Conservation (phyloP, 2,888 invertebrate species). For the Aphodius granarius region DNA sequence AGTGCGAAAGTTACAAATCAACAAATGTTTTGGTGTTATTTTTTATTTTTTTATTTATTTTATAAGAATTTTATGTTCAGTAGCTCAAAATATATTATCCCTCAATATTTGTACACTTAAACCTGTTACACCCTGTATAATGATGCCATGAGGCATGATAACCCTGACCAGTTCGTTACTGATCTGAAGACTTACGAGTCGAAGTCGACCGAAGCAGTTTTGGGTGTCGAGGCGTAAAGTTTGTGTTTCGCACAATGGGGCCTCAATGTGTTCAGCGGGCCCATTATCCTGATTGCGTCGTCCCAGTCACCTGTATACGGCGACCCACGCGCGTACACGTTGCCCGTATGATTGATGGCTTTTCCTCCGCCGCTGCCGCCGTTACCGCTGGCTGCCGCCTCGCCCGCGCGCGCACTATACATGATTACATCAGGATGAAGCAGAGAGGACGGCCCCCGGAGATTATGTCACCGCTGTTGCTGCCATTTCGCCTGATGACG, state of each 20-base stretch:
- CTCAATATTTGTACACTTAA: too few relatives aligned
- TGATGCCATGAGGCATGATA: too few relatives aligned
- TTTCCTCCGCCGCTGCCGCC: background rate
- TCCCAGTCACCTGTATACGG: background rate
- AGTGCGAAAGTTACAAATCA: too few relatives aligned
- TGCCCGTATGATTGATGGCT: slow-evolving; percentile 3
- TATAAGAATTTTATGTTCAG: too few relatives aligned
- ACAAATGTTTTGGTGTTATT: too few relatives aligned
- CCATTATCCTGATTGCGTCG: background rate
- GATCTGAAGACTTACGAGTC: slow-evolving; percentile 16
- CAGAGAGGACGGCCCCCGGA: background rate
- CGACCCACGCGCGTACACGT: background rate
- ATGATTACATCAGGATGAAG: slow-evolving; percentile 7
- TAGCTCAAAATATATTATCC: too few relatives aligned
- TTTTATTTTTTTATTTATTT: too few relatives aligned
- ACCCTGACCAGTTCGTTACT: too few relatives aligned
- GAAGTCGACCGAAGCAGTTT: background rate
- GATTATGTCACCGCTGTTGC: background rate
- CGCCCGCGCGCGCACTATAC: slow-evolving; percentile 5
- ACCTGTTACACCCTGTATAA: too few relatives aligned
- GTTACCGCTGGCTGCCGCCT: slow-evolving; percentile 10
- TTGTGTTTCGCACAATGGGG: background rate
- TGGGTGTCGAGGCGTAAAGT: background rate
- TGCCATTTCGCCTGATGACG: slow-evolving; percentile 14
- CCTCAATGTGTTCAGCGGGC: background rate